Base-by-base conservation (phyloP, 2,888 invertebrate genomes). In the Busseola fusca region DNA sequence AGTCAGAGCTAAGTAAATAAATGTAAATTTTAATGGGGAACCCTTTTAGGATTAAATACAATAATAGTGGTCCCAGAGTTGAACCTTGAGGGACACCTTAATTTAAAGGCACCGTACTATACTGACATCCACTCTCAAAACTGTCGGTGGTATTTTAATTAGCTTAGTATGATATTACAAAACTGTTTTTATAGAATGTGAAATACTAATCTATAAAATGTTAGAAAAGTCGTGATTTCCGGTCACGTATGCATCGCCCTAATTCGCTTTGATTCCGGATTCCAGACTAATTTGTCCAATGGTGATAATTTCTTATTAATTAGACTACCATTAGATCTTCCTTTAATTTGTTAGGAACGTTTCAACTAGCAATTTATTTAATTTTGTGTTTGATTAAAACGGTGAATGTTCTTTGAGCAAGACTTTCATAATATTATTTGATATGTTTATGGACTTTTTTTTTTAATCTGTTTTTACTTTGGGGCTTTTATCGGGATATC, bases 281-380 rank as follows among this genome's bases (percentile, higher is more conserved):
- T 58, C 48, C 58, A 4, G 6, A 34, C 42, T 69, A 82, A 78
- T 82, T n/a, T 82, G 45, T 50, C 45, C 70, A 81, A 68, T 52
- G 52, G n/a, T 40, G 16, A 30, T 25, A 54, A 52, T 62, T 69
- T 52, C 42, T n/a, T 69, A 82, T 65, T 64, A 76, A 81, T 81
- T 67, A 54, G 27, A 25, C 16, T 37, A 18, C 30, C 30, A 63
- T 82, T 72, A 72, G 65, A 45, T 68, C 54, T 78, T 63, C 63
- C 50, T 72, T 66, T 45, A 57, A 69, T 82, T 82, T 69, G 30
- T 72, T 69, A 66, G 21, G 9, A 81, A 77, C 57, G 27, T 69
- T 78, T 72, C 16, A 21, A 45, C 7, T 54, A 57, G 21, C 45
- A 60, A 78, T 64, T 66, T 12, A 65, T 65, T 71, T 63, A 45